These are phyloP conservation scores for Malurus elegans DNA, from an alignment of 2,113 vertebrate species.

Conservation along the genomic window DNA sequence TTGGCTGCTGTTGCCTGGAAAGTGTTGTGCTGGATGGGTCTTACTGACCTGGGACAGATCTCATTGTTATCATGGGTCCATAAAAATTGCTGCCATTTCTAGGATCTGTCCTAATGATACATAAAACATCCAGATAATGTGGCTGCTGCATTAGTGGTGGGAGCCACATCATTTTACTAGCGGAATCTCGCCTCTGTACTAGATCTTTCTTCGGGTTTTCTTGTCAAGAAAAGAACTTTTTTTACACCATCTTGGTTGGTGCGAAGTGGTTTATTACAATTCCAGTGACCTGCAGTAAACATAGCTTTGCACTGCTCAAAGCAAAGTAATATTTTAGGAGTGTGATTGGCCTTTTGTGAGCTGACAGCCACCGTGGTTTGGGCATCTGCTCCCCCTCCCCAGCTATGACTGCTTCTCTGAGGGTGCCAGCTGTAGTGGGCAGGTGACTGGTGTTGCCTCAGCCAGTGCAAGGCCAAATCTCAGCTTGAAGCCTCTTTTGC, in stretches of 20 bases:
- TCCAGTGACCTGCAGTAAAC: not conserved
- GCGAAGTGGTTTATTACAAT: not conserved
- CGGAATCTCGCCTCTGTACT: not conserved
- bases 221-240: not conserved
- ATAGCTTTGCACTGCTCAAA: not conserved
- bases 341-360: not conserved
- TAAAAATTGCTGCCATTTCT: slow-evolving; percentile 2
- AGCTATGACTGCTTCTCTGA: not conserved
- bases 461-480: not conserved
- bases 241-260: not conserved
- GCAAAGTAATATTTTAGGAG: not conserved
- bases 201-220: not conserved
- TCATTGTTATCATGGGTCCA: not conserved
- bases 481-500: not conserved
- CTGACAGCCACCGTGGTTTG: not conserved
- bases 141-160: not conserved
- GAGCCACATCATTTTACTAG: not conserved
- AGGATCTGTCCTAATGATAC: not conserved
- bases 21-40: not conserved
- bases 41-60: slow-evolving; percentile 21
- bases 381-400: not conserved
- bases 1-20: not conserved
- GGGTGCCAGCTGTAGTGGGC: not conserved
- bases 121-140: not conserved
- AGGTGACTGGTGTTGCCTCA: not conserved